Conservation (phyloP, 2,888 invertebrate genomes). For the Chelonus formosanus region DNA sequence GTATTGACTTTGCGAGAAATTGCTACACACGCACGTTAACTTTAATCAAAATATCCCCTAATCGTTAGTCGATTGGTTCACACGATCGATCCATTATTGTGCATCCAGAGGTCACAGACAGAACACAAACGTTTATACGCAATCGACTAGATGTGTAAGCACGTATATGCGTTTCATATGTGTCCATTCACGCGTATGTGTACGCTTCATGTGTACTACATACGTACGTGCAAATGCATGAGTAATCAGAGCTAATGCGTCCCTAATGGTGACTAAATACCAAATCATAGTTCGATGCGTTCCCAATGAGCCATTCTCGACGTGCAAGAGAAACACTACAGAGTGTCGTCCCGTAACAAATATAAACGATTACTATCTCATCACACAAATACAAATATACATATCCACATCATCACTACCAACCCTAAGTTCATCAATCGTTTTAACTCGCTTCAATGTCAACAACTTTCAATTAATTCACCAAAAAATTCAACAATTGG, state of each 20-base stretch:
- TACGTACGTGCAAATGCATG: conserved; percentile 40
- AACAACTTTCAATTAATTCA: too few relatives aligned
- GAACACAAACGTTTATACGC: conserved; percentile 41
- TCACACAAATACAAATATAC: conserved; percentile 5
- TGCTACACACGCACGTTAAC: conserved; percentile 15
- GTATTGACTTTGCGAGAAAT: too few relatives aligned
- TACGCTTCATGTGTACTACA: conserved; percentile 34
- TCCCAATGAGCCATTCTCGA: conserved; percentile 47
- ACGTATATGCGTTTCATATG: conserved; percentile 25
- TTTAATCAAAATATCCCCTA: conserved; percentile 34
- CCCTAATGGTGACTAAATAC: conserved; percentile 63
- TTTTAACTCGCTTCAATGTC: too few relatives aligned
- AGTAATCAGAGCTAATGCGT: conserved; percentile 61
- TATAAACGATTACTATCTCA: conserved; percentile 4
- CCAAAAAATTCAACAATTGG: too few relatives aligned
- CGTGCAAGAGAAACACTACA: conserved; percentile 31
- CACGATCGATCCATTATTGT: conserved; percentile 30
- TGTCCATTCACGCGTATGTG: conserved; percentile 31
- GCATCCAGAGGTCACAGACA: conserved; percentile 19
- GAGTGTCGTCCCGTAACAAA: conserved; percentile 30
- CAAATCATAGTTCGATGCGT: conserved; percentile 60
- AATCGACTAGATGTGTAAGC: conserved; percentile 39
- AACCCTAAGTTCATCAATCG: too few relatives aligned
- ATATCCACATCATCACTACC: not conserved
- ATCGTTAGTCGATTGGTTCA: conserved; percentile 35